A percentile compares a stretch with the other conserved stretches of the same genome.
Conservation (phyloP, 1,140 invertebrate species). For the Procambarus clarkii region DNA sequence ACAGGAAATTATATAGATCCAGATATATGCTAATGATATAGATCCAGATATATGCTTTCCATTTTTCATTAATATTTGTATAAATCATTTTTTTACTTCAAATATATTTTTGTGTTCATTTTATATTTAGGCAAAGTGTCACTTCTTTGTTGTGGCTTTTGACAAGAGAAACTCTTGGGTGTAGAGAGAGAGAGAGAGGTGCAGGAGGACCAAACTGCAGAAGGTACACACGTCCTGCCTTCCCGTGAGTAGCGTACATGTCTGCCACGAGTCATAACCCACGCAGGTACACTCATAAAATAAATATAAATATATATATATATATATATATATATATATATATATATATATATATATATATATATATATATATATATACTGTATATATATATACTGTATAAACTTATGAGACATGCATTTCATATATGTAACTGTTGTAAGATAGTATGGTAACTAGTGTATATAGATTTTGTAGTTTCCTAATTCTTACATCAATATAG, state of each 20-base stretch:
- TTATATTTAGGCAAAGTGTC: neutral
- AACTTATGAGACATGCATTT: conserved; percentile 55
- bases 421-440: conserved; percentile 66
- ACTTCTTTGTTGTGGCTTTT: neutral
- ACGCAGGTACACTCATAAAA: conserved; percentile 59
- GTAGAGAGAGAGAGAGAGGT: neutral
- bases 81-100: neutral
- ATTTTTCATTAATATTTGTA: neutral
- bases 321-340: too few relatives aligned
- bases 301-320: neutral
- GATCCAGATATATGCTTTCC: neutral
- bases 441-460: conserved; percentile 62
- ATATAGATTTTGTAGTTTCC: conserved; percentile 68
- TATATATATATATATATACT: conserved; percentile 10
- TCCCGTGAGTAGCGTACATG: conserved; percentile 35
- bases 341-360: too few relatives aligned
- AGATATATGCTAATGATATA: too few relatives aligned
- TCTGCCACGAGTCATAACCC: conserved; percentile 44
- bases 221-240: conserved; percentile 23
- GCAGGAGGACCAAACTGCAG: neutral
- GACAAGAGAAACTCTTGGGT: neutral
- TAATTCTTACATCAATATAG: conserved; percentile 68
- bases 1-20: too few relatives aligned
- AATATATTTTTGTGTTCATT: neutral
- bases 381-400: too few relatives aligned